Evolutionary conservation across 2,113 vertebrate species (phyloP).

Genomic region (Nanorana parkeri): DNA sequence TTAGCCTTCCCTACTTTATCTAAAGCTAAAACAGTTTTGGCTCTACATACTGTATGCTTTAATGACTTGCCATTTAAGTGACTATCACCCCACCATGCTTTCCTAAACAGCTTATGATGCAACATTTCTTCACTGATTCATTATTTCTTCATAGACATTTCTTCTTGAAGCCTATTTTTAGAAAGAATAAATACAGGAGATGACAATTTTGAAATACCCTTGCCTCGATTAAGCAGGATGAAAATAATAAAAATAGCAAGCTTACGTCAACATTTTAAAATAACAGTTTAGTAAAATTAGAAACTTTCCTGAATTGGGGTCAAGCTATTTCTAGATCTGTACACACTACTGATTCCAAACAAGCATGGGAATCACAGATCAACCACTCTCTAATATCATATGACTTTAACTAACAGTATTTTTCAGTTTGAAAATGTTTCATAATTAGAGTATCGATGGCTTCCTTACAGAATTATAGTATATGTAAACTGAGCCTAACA

Average conservation of each 20-base stretch:
- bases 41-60: no score
- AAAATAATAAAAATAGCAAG: not conserved
- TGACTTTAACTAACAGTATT: no score
- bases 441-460: no score
- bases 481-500: no score
- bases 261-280: not conserved
- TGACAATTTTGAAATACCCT: not conserved
- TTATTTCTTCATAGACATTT: not conserved
- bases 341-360: not conserved
- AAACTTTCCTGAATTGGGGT: conserved; percentile 16
- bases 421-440: no score
- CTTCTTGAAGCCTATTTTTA: conserved; percentile 19
- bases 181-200: not conserved
- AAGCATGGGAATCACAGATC: not conserved
- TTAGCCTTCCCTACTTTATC: no score
- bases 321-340: conserved; percentile 32
- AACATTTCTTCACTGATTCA: not conserved
- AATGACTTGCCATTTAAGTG: not conserved
- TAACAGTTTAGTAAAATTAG: conserved; percentile 18
- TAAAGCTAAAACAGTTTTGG: no score
- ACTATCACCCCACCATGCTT: not conserved
- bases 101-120: conserved; percentile 12
- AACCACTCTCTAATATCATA: not conserved
- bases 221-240: not conserved
- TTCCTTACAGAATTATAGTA: no score